phyloP scores from a whole-genome alignment of 2,888 invertebrate species.

The Diarsia mendica region DNA sequence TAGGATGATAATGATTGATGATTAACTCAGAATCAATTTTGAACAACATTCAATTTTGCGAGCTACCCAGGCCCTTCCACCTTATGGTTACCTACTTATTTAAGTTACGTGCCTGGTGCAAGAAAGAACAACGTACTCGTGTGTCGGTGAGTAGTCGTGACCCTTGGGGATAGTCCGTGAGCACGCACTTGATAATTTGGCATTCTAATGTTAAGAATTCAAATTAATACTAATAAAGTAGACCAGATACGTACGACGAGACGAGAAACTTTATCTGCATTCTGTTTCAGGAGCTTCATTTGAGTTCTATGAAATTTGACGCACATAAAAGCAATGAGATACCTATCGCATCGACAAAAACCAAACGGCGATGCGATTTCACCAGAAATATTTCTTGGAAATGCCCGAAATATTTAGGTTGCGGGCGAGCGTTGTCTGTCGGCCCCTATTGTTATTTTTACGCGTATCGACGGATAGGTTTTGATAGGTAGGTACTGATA shows the following conservation, averaged over 20 bases:
- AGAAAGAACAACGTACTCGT: background rate
- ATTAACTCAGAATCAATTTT: too few species aligned
- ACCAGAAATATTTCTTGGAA: background rate
- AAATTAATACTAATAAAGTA: background rate
- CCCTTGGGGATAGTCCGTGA: too few species aligned
- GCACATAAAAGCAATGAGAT: background rate
- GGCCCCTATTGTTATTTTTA: constrained; percentile 4
- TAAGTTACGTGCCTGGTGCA: background rate
- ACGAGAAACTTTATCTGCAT: background rate
- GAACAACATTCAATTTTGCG: too few species aligned
- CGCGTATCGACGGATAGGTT: constrained; percentile 7
- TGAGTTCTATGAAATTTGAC: background rate
- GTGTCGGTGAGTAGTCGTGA: too few species aligned
- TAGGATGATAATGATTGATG: too few species aligned
- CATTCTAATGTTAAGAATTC: background rate
- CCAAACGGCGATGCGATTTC: background rate
- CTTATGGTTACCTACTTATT: background rate
- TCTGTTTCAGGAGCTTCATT: background rate
- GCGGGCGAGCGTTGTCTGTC: background rate
- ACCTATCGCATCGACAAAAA: background rate
- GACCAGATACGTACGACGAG: background rate
- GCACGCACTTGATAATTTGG: background rate
- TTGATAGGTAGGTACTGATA: constrained; percentile 1
- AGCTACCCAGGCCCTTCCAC: too few species aligned
- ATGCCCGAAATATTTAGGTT: constrained; percentile 1